Evolutionary conservation across 64 coral and sea anemone species (phyloP), one percentile per base, ranked within the genome.

Genomic region (Montipora cactus): DNA sequence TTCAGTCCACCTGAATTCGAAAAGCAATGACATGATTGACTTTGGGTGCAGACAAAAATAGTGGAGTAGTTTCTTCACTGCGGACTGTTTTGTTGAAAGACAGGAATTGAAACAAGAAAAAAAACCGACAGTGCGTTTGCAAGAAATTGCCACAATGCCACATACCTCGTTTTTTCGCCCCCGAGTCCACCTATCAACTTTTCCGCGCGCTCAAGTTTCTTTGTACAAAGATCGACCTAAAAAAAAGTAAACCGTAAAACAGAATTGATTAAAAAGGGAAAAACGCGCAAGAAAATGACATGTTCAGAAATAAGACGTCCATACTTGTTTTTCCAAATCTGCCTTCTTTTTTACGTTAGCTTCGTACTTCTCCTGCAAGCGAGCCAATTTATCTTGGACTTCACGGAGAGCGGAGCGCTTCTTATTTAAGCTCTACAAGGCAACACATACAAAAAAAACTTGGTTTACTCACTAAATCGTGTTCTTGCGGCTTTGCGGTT

Each of bases 121-220:
- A 57, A 11, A 4, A 4, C 6, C 11, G 61, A 8, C 61, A 14
- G 61, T 64, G 9, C 61, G 4, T 11, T 64, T 64, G 61, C 61
- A 64, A 4, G 9, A 3, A 64, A 64, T 12, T 37, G 37, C 37
- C 37, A 64, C 0, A 64, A 64, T 64, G 13, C 9, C 69, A n/a
- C 22, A 23, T 91, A 99, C 97, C 97, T 91, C 77, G 97, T 95
- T 92, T 99, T 99, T 67, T 99, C 97, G 20, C 97, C 97, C 9
- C 97, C 97, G 19, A 99, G 92, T 44, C 97, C 97, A 21, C 97
- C 95, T 76, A 99, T 99, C 53, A 99, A 72, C 86, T 99, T 99
- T 67, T 99, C 97, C 79, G 97, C 97, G 76, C 97, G 95, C 21
- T 99, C 97, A 23, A 99, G 92, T 79, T 99, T 99, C 80, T 99